phyloP scores from a whole-genome alignment of 2,888 invertebrate genomes.

The Ophraella communa region DNA sequence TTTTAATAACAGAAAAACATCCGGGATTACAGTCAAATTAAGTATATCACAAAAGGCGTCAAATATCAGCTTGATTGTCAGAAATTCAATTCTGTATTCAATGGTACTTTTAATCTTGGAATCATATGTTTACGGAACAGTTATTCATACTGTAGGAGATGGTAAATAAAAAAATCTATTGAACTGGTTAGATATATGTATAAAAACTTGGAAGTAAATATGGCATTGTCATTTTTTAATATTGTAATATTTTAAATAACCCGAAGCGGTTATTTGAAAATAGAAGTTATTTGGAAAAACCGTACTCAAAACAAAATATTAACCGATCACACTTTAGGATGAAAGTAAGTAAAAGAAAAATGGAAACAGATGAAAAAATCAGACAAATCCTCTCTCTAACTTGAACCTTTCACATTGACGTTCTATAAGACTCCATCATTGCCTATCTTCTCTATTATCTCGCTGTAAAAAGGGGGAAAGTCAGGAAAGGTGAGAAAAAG shows the following conservation, averaged over 20 bases:
- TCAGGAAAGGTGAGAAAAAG: too few species aligned
- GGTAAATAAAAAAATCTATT: not conserved
- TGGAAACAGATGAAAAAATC: too few species aligned
- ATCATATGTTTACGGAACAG: conserved; percentile 9
- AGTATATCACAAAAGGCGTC: conserved; percentile 46
- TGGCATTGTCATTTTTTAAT: not conserved
- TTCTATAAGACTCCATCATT: too few species aligned
- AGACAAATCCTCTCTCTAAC: too few species aligned
- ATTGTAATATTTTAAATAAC: not conserved
- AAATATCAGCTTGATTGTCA: conserved; percentile 40
- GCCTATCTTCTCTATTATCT: too few species aligned
- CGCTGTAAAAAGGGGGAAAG: too few species aligned
- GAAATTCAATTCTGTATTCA: conserved; percentile 13
- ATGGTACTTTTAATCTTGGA: conserved; percentile 15
- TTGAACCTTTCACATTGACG: too few species aligned
- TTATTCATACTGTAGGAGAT: not conserved
- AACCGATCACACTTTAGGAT: too few species aligned
- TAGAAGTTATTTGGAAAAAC: too few species aligned
- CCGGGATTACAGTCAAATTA: conserved; percentile 48
- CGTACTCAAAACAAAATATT: too few species aligned
- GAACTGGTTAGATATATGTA: not conserved
- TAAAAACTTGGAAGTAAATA: not conserved
- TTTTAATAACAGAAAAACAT: conserved; percentile 47
- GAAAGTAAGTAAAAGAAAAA: too few species aligned
- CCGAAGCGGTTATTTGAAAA: not conserved